These are phyloP conservation scores for Solenopsis invicta DNA, from an alignment of 1,140 invertebrate genomes.

Conservation along the genomic window DNA sequence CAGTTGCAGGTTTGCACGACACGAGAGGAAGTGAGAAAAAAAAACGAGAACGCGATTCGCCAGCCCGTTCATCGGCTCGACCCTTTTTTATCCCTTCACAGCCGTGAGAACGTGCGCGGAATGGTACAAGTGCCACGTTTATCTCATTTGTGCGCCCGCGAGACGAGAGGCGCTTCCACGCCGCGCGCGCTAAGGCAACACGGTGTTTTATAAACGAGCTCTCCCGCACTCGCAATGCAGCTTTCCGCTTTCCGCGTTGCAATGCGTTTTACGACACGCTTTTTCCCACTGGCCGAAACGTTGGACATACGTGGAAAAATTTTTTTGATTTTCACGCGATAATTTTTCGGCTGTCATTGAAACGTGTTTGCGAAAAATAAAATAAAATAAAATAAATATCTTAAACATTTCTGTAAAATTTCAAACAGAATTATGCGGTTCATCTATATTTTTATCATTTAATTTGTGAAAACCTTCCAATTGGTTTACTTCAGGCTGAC, in stretches of 20 bases:
- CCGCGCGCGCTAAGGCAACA: conserved; percentile 22
- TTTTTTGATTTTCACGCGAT: background rate
- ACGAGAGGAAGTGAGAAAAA: background rate
- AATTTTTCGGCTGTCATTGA: background rate
- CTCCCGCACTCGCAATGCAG: background rate
- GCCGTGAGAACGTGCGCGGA: conserved; percentile 67
- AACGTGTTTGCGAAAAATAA: background rate
- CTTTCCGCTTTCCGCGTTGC: conserved; percentile 16
- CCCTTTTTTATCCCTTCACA: conserved; percentile 55
- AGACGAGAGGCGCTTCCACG: conserved; percentile 29
- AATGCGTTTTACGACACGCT: background rate
- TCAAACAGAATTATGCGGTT: background rate
- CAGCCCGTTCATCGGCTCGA: conserved; percentile 63
- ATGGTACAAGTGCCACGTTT: conserved; percentile 52
- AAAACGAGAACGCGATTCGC: conserved; percentile 42
- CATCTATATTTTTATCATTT: background rate
- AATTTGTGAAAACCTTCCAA: background rate
- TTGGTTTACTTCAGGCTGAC: background rate
- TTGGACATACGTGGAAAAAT: background rate
- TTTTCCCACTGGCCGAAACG: conserved; percentile 3
- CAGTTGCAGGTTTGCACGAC: conserved; percentile 20
- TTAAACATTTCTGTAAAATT: background rate
- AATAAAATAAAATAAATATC: background rate
- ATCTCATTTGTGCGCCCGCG: conserved; percentile 27
- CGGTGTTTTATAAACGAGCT: conserved; percentile 40